A percentile compares a stretch with the other conserved stretches of the same genome.
Evolutionary conservation across 1,140 invertebrate genomes (phyloP).

Genomic region (Rhyzopertha dominica): DNA sequence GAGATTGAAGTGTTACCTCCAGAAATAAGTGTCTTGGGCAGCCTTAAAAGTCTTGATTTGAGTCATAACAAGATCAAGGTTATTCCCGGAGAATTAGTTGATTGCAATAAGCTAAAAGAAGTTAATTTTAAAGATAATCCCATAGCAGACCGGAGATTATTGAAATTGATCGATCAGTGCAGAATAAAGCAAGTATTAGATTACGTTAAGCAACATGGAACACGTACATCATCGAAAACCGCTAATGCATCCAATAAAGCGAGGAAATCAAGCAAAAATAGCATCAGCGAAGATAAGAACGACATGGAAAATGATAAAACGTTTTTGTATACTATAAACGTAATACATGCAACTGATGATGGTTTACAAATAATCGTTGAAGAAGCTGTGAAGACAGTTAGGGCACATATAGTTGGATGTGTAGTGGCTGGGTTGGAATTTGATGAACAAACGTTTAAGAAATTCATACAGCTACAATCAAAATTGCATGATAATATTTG

Average conservation of each 20-base stretch:
- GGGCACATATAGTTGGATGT: slow-evolving; percentile 70
- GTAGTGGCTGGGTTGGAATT: slow-evolving; percentile 63
- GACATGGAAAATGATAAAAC: slow-evolving; percentile 35
- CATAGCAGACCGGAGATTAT: slow-evolving; percentile 63
- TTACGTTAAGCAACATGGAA: slow-evolving; percentile 61
- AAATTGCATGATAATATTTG: slow-evolving; percentile 75
- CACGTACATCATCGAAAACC: slow-evolving; percentile 43
- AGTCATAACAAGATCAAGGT: slow-evolving; percentile 59
- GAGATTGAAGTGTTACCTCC: slow-evolving; percentile 58
- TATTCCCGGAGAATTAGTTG: slow-evolving; percentile 60
- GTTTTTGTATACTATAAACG: slow-evolving; percentile 35
- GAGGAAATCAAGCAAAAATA: slow-evolving; percentile 50
- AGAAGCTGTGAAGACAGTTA: slow-evolving; percentile 47
- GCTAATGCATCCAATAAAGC: slow-evolving; percentile 47
- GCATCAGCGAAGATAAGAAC: slow-evolving; percentile 32
- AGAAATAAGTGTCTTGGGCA: slow-evolving; percentile 53
- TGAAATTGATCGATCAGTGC: slow-evolving; percentile 67
- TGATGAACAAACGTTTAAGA: slow-evolving; percentile 61
- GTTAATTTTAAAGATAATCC: slow-evolving; percentile 66
- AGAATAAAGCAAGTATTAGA: slow-evolving; percentile 64
- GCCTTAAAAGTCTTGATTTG: slow-evolving; percentile 66
- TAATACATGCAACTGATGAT: slow-evolving; percentile 31
- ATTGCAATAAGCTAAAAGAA: slow-evolving; percentile 64
- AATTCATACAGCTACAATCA: slow-evolving; percentile 76
- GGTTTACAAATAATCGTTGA: slow-evolving; percentile 26